Evolutionary conservation across 2,888 invertebrate species (phyloP), one percentile per base, ranked within the genome.

Genomic region (Elysia crispata): DNA sequence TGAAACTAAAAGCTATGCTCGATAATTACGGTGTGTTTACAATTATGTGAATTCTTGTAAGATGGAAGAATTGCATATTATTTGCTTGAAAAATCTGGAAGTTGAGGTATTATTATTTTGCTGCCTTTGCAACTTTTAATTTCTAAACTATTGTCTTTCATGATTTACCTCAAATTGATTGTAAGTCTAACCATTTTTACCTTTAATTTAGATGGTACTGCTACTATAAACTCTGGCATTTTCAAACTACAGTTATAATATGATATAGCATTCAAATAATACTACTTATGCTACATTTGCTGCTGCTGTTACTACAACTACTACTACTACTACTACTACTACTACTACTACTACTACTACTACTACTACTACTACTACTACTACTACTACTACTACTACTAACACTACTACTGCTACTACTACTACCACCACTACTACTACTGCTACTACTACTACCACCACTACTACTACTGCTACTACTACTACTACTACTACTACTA

Each of bases 401-500:
- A 49, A 41, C n/a, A 72, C 72, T 72, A 72, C 72, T 72, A 49
- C 72, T 72, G 49, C 72, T 72, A 72, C 72, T 72, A 72, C 72
- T 72, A 49, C 72, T 72, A 49, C 72, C 49, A 72, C 72, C 49
- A 49, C 72, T 28, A 20, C 28, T 28, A 20, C 28, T 28, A 66
- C 28, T 28, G 25, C 28, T 5, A 66, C 66, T 5, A 25, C 66
- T 28, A 66, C 66, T 28, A 20, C 13, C 13, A 66, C 28, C 13
- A 66, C 66, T 13, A 25, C 25, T 28, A 20, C 25, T 28, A 66
- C 28, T 28, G 13, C 28, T 28, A 66, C 28, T 28, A 66, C 66
- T 28, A 25, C 28, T 66, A 66, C 28, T 66, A 28, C 28, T 28
- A 66, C 28, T 28, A 66, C 28, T 49, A 72, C 50, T 72, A 49